Base-by-base conservation (phyloP, 2,797 vertebrate genomes). In the Halcyon badia region DNA sequence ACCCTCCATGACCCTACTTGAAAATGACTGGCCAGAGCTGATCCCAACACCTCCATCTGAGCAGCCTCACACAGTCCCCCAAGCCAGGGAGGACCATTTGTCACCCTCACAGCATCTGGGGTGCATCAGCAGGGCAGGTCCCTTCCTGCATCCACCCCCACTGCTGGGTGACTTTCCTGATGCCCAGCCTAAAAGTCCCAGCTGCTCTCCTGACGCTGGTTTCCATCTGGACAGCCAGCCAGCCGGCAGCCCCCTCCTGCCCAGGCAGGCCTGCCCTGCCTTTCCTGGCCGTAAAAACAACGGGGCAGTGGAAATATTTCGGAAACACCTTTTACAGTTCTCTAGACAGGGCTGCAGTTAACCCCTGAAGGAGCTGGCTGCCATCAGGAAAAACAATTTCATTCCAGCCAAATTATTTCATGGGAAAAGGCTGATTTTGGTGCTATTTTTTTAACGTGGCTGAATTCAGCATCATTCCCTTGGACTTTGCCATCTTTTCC, bases 301-400 rank as follows among this genome's bases (percentile, higher is more conserved):
- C 39, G 2, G 94, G 95, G 90, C 90, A 92, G 80, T 96, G 95
- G 94, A 96, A 97, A 94, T 46, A 91, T 86, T 96, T 96, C 31
- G 37, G 96, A 96, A 97, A 97, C 88, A 78, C 94, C 92, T 96
- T 96, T 96, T 84, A 94, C 92, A 82, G 83, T 72, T 91, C 87
- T 89, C 91, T 73, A 35, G 72, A 44, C 77, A 37, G 72, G 80
- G 85, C 65, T 95, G 81, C 85, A 83, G 52, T 97, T 95, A 97
- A 97, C 94, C 94, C 95, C 95, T 96, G 41, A 86, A 42, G 61
- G 82, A 49, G 51, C 91, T 80, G 87, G 37, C 86, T 80, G 87
- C 83, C 86, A 58, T 91, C 79, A 87, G 94, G 88, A 93, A 93
- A 91, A 95, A 21, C 42, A 11, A 46, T 90, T 91, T 79, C 1